Evolutionary conservation across 1,140 invertebrate species (phyloP).

Genomic region (Apolygus lucorum): DNA sequence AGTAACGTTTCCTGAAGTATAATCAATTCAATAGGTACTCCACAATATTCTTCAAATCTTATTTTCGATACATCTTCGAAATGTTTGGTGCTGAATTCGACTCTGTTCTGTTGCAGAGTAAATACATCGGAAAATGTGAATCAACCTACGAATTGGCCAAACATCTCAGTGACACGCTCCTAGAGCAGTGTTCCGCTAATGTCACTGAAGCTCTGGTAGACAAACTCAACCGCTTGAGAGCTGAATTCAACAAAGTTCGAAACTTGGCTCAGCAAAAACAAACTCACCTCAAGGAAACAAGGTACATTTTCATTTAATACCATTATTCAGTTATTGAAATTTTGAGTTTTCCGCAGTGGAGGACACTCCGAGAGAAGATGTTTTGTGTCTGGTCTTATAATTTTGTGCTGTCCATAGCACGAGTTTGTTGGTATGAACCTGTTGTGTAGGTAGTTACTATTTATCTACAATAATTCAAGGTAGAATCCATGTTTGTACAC

Average conservation of each 20-base stretch:
- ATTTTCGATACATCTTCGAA: no score
- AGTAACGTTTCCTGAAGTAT: no score
- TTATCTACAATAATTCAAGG: no score
- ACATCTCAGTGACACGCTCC: constrained; percentile 62
- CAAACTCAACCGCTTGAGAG: constrained; percentile 54
- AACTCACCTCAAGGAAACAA: constrained; percentile 60
- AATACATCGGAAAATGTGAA: constrained; percentile 58
- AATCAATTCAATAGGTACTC: no score
- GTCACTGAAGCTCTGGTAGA: constrained; percentile 54
- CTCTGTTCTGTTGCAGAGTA: constrained; percentile 42
- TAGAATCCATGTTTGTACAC: no score
- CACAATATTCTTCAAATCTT: not conserved
- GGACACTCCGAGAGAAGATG: no score
- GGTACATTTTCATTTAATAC: constrained; percentile 37
- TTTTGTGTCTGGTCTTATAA: no score
- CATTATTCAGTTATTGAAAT: not conserved
- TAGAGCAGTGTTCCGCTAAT: constrained; percentile 60
- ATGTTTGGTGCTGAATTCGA: no score
- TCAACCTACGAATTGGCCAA: constrained; percentile 65
- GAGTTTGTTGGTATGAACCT: no score
- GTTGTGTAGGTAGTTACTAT: no score
- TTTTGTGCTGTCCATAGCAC: no score
- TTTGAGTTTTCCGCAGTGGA: no score
- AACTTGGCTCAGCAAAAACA: constrained; percentile 61
- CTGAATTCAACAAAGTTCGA: constrained; percentile 59